Evolutionary conservation across 2,797 vertebrate genomes (phyloP).

Genomic region (Picus viridis): DNA sequence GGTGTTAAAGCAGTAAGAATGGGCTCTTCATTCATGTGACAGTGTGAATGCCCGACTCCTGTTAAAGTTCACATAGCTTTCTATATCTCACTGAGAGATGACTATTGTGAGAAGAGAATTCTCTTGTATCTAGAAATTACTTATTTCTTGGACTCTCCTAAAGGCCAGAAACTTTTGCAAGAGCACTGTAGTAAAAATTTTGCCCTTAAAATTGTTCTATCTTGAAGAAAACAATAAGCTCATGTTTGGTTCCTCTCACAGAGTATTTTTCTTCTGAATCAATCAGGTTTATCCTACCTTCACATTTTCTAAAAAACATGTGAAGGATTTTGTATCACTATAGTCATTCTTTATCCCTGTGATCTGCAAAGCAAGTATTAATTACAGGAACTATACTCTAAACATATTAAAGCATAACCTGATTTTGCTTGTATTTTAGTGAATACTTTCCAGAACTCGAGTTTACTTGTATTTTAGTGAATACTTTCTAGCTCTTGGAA

Average conservation of each 20-base stretch:
- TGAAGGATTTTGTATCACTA: not conserved
- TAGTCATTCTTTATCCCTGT: not conserved
- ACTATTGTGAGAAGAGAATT: not conserved
- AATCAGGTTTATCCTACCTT: not conserved
- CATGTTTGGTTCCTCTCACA: not conserved
- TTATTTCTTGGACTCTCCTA: not conserved
- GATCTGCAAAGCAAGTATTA: not conserved
- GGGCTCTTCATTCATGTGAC: not conserved
- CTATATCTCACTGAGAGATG: not conserved
- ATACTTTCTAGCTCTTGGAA: not conserved
- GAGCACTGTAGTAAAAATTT: not conserved
- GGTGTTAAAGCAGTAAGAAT: not conserved
- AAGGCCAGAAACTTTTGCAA: not conserved
- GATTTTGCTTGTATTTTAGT: not conserved
- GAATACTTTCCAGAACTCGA: not conserved
- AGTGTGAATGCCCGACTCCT: not conserved
- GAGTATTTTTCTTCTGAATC: not conserved
- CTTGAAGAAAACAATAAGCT: fast-evolving
- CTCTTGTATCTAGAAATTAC: not conserved
- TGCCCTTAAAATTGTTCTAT: not conserved
- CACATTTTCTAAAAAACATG: not conserved
- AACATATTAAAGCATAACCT: not conserved
- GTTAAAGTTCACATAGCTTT: not conserved
- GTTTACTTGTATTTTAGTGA: not conserved
- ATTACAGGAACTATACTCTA: not conserved